A percentile compares a stretch with the other conserved stretches of the same genome.
These are phyloP conservation scores for Helicoverpa assulta DNA, from an alignment of 2,888 invertebrate genomes.

Conservation along the genomic window DNA sequence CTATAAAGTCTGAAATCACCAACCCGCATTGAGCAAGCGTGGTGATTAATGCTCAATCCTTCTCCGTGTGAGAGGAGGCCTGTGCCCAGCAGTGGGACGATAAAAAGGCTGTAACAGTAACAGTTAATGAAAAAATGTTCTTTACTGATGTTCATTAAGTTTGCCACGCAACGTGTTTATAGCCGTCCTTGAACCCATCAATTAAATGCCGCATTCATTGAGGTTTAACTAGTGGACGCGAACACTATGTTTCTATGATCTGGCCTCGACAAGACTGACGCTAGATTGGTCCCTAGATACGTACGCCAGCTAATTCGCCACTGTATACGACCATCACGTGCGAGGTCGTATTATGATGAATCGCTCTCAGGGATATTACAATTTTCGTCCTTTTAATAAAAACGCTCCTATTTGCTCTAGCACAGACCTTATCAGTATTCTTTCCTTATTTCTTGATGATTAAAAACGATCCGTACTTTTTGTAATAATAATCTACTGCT, in stretches of 20 bases:
- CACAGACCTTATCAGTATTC: slow-evolving; percentile 57
- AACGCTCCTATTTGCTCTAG: slow-evolving; percentile 51
- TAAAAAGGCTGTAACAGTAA: no score
- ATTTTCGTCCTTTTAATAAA: slow-evolving; percentile 64
- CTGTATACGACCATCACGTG: slow-evolving; percentile 75
- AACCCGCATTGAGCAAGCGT: no score
- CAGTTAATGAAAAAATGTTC: neutral
- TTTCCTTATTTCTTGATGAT: slow-evolving; percentile 46
- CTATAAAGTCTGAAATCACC: no score
- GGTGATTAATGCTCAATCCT: no score
- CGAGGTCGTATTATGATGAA: slow-evolving; percentile 74
- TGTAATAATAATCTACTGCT: slow-evolving; percentile 22
- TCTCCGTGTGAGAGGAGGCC: no score
- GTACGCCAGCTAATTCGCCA: slow-evolving; percentile 74
- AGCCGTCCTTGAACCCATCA: slow-evolving; percentile 34
- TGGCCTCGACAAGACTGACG: slow-evolving; percentile 61
- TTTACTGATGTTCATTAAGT: slow-evolving; percentile 28
- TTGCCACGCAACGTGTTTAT: slow-evolving; percentile 23
- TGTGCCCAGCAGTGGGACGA: no score
- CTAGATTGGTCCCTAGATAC: slow-evolving; percentile 73
- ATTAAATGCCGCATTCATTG: slow-evolving; percentile 22
- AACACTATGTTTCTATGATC: slow-evolving; percentile 63
- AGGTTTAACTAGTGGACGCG: slow-evolving; percentile 37
- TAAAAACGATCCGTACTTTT: slow-evolving; percentile 45
- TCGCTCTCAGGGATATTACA: slow-evolving; percentile 63